Evolutionary conservation across 2,113 vertebrate species (phyloP), one percentile per base, ranked within the genome.

Genomic region (Carlito syrichta): DNA sequence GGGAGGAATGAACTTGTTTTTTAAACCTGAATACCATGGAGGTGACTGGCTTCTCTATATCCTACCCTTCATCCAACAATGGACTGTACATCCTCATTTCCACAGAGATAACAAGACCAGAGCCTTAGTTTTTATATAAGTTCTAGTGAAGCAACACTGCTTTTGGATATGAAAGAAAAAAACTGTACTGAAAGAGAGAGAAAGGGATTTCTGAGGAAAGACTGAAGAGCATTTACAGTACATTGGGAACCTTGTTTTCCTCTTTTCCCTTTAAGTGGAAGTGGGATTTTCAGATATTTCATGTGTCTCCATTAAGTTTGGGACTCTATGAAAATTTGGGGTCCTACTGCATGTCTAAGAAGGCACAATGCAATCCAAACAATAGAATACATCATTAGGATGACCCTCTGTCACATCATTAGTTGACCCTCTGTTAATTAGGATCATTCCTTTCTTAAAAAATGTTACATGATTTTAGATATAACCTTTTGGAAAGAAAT

Each of bases 371-470:
- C 71, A 93, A 91, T 60, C 48, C 23, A 94, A 87, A 23, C 38
- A 32, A 56, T 54, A 78, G 35, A 32, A 48, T 79, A 22, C 17
- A 45, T 85, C 27, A 83, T 89, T 95, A 78, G 78, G 32, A 60
- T 74, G 74, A 73, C 43, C 32, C 32, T n/a, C n/a, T n/a, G n/a
- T n/a, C n/a, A n/a, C n/a, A n/a, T n/a, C n/a, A n/a, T n/a, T n/a
- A n/a, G n/a, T n/a, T n/a, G n/a, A n/a, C 43, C n/a, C 43, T 94
- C 45, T 93, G 38, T 52, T 96, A 91, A 96, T 95, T 96, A 93
- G 48, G 7, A 48, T 40, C 38, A 35, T 60, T 90, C 20, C 23
- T 96, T 92, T 87, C 50, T 87, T 96, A 14, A 76, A 82, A 83
- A 85, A 82, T 43, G 40, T 62, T 79, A 71, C 52, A 85, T 40